Percentiles rank a stretch among this genome's conserved stretches.
These are phyloP conservation scores for Agrochola macilenta DNA, from an alignment of 2,888 invertebrate genomes.

Conservation along the genomic window DNA sequence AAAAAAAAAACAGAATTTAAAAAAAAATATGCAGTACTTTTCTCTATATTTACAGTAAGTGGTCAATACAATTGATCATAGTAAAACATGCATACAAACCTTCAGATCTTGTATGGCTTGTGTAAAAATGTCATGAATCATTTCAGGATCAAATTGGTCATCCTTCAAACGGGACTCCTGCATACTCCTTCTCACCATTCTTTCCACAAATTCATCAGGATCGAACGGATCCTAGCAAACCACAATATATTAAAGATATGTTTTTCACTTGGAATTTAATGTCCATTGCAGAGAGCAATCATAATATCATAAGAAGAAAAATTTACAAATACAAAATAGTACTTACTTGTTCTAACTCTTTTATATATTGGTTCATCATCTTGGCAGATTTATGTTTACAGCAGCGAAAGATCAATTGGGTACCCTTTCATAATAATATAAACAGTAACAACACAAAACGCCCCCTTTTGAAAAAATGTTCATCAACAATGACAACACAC, in stretches of 20 bases:
- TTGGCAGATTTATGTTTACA: conserved; percentile 78
- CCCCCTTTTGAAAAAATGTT: conserved; percentile 34
- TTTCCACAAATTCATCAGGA: conserved; percentile 99
- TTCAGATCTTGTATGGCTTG: conserved; percentile 96
- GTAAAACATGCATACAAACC: conserved; percentile 61
- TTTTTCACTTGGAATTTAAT: neutral
- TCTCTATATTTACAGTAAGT: neutral
- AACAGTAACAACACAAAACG: conserved; percentile 27
- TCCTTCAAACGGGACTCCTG: conserved; percentile 93
- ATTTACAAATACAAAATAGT: conserved; percentile 20
- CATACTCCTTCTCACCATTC: conserved; percentile 98
- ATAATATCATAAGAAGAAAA: neutral
- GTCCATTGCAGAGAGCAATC: neutral
- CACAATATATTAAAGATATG: neutral
- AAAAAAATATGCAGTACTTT: neutral
- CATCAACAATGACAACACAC: neutral
- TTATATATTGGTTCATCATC: conserved; percentile 97
- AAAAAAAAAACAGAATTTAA: neutral
- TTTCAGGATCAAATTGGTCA: conserved; percentile 94
- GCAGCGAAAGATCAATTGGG: neutral
- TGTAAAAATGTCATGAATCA: conserved; percentile 97
- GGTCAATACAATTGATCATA: neutral
- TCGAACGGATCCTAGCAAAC: conserved; percentile 97
- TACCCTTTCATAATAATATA: neutral
- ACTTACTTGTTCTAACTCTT: conserved; percentile 95